Conservation (phyloP, 2,113 vertebrate species). For the Lepidothrix coronata region DNA sequence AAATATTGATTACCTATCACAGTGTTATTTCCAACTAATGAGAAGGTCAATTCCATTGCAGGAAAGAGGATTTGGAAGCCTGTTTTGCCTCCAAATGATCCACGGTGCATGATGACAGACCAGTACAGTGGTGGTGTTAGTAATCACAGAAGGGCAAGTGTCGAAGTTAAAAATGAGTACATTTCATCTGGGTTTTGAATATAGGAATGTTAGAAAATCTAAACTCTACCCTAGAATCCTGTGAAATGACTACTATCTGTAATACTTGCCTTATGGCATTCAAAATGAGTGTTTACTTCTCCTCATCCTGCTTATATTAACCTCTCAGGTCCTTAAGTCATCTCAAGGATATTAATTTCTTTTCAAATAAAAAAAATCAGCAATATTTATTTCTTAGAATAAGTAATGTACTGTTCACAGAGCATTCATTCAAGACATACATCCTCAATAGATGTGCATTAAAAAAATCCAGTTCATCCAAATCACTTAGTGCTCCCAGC, state of each 20-base stretch:
- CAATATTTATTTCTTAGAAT: background rate
- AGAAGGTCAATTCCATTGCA: constrained; percentile 41
- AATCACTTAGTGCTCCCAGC: background rate
- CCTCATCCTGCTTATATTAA: background rate
- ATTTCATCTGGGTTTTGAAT: background rate
- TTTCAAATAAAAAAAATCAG: background rate
- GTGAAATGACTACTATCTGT: background rate
- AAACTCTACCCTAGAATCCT: background rate
- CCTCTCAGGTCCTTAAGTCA: background rate
- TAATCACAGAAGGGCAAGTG: constrained; percentile 5
- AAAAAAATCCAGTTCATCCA: background rate
- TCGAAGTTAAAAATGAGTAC: constrained; percentile 3
- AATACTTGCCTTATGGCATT: background rate
- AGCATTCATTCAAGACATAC: background rate
- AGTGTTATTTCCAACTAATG: constrained; percentile 53
- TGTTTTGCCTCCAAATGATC: constrained; percentile 1
- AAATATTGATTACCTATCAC: constrained; percentile 51
- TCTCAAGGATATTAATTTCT: background rate
- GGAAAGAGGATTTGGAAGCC: constrained; percentile 2
- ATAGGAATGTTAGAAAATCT: background rate
- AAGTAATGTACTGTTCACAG: background rate
- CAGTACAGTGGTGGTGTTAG: background rate
- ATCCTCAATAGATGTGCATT: background rate
- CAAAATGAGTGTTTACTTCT: background rate
- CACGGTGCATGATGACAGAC: background rate